These are phyloP conservation scores for Sceloporus tristichus DNA, from an alignment of 2,113 vertebrate genomes.

Conservation along the genomic window DNA sequence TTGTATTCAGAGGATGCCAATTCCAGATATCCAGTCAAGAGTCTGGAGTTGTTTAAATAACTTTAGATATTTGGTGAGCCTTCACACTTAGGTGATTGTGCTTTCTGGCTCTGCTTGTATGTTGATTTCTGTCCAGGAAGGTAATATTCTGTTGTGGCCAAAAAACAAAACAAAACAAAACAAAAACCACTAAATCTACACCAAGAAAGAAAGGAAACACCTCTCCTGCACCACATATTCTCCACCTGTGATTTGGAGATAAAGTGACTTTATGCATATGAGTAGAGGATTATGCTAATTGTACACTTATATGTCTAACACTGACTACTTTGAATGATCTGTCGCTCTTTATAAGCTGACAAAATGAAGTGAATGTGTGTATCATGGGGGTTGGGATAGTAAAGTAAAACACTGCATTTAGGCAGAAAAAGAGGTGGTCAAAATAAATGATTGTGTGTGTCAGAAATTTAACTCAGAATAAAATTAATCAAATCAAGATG, in stretches of 20 bases:
- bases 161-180: background rate
- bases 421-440: background rate
- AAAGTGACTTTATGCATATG: conserved; percentile 19
- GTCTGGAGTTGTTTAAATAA: background rate
- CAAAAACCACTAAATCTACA: background rate
- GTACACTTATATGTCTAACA: conserved; percentile 24
- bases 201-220: background rate
- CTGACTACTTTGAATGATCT: conserved; percentile 28
- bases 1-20: background rate
- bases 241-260: background rate
- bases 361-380: conserved; percentile 28
- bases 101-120: background rate
- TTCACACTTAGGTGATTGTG: background rate
- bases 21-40: background rate
- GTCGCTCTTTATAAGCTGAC: conserved; percentile 1
- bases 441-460: background rate
- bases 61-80: background rate
- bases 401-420: conserved; percentile 20
- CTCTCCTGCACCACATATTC: too few species aligned
- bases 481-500: background rate
- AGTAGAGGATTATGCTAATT: conserved; percentile 23
- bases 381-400: conserved; percentile 13
- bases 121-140: background rate
- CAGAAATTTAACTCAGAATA: conserved; percentile 16
- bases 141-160: background rate